Conservation (phyloP, 2,113 vertebrate species). For the Hippocampus zosterae region DNA sequence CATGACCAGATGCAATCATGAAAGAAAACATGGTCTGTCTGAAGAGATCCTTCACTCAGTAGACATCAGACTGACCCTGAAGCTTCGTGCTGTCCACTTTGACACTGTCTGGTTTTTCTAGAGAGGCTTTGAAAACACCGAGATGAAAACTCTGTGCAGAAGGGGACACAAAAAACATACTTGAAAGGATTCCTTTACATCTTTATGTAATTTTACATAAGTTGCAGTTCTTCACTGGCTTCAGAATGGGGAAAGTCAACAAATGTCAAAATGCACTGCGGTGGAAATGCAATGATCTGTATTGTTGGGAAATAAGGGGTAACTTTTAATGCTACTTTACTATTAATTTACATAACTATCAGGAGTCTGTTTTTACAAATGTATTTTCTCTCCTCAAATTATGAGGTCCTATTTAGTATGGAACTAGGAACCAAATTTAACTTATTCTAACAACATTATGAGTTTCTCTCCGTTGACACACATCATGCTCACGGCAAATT, state of each 20-base stretch:
- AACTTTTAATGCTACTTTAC: too few relatives aligned
- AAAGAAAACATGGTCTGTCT: not conserved
- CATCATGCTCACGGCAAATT: not conserved
- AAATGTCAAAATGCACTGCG: not conserved
- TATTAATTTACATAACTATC: too few relatives aligned
- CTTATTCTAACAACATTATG: not conserved
- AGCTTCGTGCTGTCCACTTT: conserved; percentile 2
- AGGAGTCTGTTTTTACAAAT: not conserved
- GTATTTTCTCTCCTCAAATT: not conserved
- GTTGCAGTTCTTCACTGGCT: not conserved
- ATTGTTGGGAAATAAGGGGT: too few relatives aligned
- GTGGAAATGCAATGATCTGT: not conserved
- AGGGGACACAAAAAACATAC: conserved; percentile 13
- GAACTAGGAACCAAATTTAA: too few relatives aligned
- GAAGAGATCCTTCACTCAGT: conserved; percentile 18
- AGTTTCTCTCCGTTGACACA: not conserved
- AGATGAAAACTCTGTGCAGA: conserved; percentile 13
- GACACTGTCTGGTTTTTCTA: not conserved
- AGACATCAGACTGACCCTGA: conserved; percentile 23
- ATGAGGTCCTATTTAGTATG: not conserved
- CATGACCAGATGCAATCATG: not conserved
- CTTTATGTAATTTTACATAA: not conserved
- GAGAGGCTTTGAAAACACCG: not conserved
- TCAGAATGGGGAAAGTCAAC: conserved; percentile 7
- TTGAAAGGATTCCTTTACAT: not conserved